Base-by-base conservation (phyloP, 2,888 invertebrate species). In the Agonopterix alstromeriana region DNA sequence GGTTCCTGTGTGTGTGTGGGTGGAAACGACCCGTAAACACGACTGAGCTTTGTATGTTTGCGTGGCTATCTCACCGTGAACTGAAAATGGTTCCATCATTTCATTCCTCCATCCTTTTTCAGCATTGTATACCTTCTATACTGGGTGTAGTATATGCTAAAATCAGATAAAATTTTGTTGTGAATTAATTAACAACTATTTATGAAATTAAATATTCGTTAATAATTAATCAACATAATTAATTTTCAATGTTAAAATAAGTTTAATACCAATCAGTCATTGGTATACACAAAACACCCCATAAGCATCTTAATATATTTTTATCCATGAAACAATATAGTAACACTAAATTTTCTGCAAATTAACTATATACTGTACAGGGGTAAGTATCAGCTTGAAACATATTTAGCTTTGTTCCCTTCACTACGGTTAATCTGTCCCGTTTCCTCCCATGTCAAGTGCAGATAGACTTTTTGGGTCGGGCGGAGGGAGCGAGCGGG, bases 361-460 rank as follows among this genome's bases (percentile, higher is more conserved):
- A 61, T 70, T 65, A 62, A 54, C 61, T 63, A 54, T 74, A 63
- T 73, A 77, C 80, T 80, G 58, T 66, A 64, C 68, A 58, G 68
- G 73, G 72, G 80, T 77, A 78, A 84, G 82, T 85, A 86, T 84
- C 83, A 84, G 82, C 79, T 78, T 77, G 83, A 86, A 87, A 84
- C 85, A 88, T 88, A 87, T 87, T 87, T 87, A 86, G 85, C 87
- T 87, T 87, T 88, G 86, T 86, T 88, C 84, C 82, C 80, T 85
- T 86, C 84, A 82, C 84, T 84, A 84, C 86, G 83, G 86, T 87
- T 87, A 86, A 86, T 88, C 87, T 87, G 85, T 87, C 88, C 80
- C 86, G 84, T 82, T 88, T 85, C 83, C 87, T 86, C 88, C 82
- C 77, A 77, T 84, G 87, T 87, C 87, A 88, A 87, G 86, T 84